Base-by-base conservation (phyloP, 2,797 vertebrate genomes). In the Lepus oiostolus region DNA sequence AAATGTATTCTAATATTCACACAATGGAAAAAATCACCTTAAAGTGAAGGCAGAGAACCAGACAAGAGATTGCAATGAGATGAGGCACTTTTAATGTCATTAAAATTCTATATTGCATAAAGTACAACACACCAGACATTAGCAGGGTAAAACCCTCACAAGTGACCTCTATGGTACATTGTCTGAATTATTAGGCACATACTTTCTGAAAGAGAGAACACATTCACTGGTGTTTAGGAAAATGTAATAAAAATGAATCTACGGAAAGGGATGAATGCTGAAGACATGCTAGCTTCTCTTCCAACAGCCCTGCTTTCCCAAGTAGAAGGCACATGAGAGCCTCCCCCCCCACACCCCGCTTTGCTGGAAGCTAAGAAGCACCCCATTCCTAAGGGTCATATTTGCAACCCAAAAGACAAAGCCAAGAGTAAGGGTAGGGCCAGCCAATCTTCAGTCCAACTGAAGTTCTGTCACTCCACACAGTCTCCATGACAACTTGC, bases 1-100 rank as follows among this genome's bases (percentile, higher is more conserved):
- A 96, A 95, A 93, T 50, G 26, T 81, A 88, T 95, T 91, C 77
- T 63, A 89, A 84, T 82, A 85, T 74, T 94, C 50, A 72, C 21
- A 47, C 62, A 91, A 72, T 21, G 91, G 54, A 91, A 84, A 12
- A 84, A 12, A 71, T 74, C 63, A 83, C 47, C 70, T 89, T 75
- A 74, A 94, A 58, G 72, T 85, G 77, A 90, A 38, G 50, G n/a
- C 77, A 95, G 62, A 92, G 42, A 88, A 76, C 92, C 30, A 50
- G 88, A 91, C 30, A 71, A 24, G 68, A 83, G 42, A 93, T 42
- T 90, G 4, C 83, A 96, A 47, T 67, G 30, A 90, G 50, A 88
- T 52, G 60, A 96, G 70, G 76, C 21, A 60, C 76, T 92, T 90
- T 76, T 63, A 77, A 82, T 87, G 76, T 26, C 52, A 87, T 75